Evolutionary conservation across 1,140 invertebrate genomes (phyloP).

Genomic region (Riptortus pedestris): DNA sequence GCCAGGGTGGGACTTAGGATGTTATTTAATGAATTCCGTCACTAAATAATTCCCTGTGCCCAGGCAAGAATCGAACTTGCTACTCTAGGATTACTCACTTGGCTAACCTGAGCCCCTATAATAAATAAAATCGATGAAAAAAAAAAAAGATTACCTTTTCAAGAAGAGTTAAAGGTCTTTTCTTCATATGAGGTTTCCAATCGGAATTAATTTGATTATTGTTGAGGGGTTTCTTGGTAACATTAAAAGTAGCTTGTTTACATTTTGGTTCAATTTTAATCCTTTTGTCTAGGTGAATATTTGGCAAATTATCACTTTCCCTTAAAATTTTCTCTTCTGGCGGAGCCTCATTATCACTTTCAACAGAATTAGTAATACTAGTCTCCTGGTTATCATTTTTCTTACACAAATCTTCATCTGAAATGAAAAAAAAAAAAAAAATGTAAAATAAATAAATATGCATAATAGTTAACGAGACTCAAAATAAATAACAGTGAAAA

Average conservation of each 20-base stretch:
- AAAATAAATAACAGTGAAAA: no score
- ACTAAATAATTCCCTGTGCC: not conserved
- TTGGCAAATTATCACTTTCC: not conserved
- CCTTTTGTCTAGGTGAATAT: not conserved
- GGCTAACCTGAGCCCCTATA: not conserved
- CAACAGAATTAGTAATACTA: not conserved
- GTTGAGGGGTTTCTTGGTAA: not conserved
- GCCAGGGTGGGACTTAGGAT: not conserved
- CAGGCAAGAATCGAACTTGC: not conserved
- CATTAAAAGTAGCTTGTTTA: not conserved
- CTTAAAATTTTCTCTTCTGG: not conserved
- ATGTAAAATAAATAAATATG: no score
- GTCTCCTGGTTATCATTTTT: not conserved
- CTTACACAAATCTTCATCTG: not conserved
- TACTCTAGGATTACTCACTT: not conserved
- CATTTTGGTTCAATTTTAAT: not conserved
- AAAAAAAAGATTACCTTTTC: not conserved
- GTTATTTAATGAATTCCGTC: not conserved
- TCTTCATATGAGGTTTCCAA: slow-evolving; percentile 1
- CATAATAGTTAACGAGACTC: no score
- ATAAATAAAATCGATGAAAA: not conserved
- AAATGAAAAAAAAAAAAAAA: not conserved
- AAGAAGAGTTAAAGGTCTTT: slow-evolving; percentile 6
- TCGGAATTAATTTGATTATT: not conserved
- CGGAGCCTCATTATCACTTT: slow-evolving; percentile 1